Evolutionary conservation across 2,797 vertebrate genomes (phyloP).

Genomic region (Aotus griseimembra): DNA sequence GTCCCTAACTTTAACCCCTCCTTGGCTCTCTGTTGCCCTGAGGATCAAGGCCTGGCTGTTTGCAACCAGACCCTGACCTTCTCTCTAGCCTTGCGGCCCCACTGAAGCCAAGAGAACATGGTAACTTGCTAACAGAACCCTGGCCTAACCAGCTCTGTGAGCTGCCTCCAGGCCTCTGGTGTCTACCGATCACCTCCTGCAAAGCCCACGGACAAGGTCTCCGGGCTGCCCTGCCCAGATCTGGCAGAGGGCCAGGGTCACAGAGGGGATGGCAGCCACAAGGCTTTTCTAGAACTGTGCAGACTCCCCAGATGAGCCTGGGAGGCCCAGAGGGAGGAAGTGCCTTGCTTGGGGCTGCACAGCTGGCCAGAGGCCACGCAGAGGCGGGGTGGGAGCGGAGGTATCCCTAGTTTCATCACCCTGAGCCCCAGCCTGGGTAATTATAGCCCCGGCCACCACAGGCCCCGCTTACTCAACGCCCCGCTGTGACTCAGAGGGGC

Average conservation of each 20-base stretch:
- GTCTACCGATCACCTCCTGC: not conserved
- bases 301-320: not conserved
- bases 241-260: not conserved
- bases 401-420: conserved; percentile 68
- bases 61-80: not conserved
- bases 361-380: conserved; percentile 8
- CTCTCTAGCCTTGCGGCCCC: not conserved
- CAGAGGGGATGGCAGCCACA: not conserved
- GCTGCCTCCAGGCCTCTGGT: not conserved
- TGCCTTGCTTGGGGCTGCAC: not conserved
- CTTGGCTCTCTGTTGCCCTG: not conserved
- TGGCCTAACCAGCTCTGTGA: not conserved
- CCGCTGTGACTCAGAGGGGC: conserved; percentile 71
- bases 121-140: not conserved
- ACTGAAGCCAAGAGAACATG: not conserved
- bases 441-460: conserved; percentile 70
- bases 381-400: conserved; percentile 31
- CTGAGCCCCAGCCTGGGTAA: conserved; percentile 65
- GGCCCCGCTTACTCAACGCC: conserved; percentile 74
- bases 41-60: not conserved
- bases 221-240: not conserved
- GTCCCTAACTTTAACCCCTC: not conserved
- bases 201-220: rapidly evolving
- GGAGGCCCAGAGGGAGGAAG: conserved; percentile 21
- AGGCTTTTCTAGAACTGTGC: not conserved